Percentiles rank a stretch among this genome's conserved stretches.
Evolutionary conservation across 1,140 invertebrate species (phyloP).

Genomic region (Eufriesea mexicana): DNA sequence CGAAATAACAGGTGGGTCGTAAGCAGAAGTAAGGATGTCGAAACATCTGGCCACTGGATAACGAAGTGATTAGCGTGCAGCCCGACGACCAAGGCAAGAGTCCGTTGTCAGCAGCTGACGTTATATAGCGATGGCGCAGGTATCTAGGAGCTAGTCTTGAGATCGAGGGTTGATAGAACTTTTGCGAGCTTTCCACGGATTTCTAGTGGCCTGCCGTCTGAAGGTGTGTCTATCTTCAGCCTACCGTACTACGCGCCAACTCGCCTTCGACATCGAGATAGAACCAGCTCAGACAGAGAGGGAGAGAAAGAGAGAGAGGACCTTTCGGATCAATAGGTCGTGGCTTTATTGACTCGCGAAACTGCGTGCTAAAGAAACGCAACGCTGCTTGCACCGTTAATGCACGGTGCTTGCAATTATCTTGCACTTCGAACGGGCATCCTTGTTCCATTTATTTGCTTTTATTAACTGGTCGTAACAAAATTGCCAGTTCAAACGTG

Average conservation of each 20-base stretch:
- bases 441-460: not conserved
- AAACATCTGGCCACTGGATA: not conserved
- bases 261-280: conserved; percentile 42
- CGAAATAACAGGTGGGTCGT: conserved; percentile 7
- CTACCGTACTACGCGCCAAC: conserved; percentile 29
- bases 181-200: conserved; percentile 25
- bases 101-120: conserved; percentile 44
- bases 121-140: not conserved
- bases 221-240: conserved; percentile 40
- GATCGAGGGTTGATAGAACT: conserved; percentile 41
- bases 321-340: conserved; percentile 58
- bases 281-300: conserved; percentile 19
- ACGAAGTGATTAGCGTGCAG: conserved; percentile 33
- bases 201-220: conserved; percentile 13
- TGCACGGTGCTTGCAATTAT: conserved; percentile 34
- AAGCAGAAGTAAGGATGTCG: not conserved
- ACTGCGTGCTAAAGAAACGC: conserved; percentile 53
- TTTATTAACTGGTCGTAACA: not conserved
- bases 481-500: not conserved
- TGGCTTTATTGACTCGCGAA: conserved; percentile 61
- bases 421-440: not conserved
- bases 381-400: conserved; percentile 18
- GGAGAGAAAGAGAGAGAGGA: not conserved
- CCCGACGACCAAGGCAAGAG: not conserved
- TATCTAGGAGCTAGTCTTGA: not conserved